Evolutionary conservation across 2,113 vertebrate species (phyloP).

Genomic region (Pipra filicauda): DNA sequence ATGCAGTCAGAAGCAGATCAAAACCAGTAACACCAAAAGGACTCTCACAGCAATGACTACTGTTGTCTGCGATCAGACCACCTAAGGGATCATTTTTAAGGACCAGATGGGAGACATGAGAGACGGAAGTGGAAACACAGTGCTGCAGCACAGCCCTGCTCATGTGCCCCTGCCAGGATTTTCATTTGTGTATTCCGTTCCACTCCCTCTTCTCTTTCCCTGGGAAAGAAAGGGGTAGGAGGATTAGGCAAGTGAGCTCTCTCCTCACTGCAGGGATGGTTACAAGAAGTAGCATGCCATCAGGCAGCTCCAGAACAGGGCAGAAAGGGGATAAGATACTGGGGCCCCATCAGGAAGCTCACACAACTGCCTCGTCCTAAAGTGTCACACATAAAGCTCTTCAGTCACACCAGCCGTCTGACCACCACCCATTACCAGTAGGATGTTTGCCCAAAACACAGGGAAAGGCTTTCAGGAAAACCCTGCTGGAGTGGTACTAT

Average conservation of each 20-base stretch:
- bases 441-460: neutral
- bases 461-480: neutral
- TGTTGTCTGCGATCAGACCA: neutral
- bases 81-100: neutral
- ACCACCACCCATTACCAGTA: fast-evolving
- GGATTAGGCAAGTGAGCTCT: neutral
- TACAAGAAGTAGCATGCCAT: neutral
- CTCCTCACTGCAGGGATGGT: neutral
- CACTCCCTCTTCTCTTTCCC: neutral
- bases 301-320: neutral
- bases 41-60: neutral
- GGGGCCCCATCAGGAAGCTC: neutral
- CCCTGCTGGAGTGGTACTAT: neutral
- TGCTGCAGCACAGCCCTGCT: neutral
- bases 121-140: neutral
- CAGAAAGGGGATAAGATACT: neutral
- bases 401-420: neutral
- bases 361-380: fast-evolving
- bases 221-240: neutral
- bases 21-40: neutral
- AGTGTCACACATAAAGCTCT: neutral
- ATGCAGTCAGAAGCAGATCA: neutral
- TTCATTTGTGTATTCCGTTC: neutral
- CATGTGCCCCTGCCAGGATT: neutral
- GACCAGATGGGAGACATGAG: neutral